These are phyloP conservation scores for Anthophora plumipes DNA, from an alignment of 2,888 invertebrate genomes.

Conservation along the genomic window DNA sequence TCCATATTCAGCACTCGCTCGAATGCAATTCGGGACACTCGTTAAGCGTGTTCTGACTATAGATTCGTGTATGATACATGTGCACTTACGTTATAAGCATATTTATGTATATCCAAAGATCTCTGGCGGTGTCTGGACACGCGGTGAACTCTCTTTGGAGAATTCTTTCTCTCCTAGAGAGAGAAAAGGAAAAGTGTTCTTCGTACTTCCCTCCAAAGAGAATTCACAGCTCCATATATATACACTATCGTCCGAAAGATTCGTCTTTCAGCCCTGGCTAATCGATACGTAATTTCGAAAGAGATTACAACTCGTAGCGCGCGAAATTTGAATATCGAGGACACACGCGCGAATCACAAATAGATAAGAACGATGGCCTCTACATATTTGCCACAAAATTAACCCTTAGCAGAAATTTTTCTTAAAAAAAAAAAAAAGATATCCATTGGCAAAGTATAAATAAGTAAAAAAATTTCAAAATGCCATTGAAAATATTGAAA, in stretches of 20 bases:
- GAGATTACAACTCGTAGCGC: background rate
- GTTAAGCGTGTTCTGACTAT: background rate
- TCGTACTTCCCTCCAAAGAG: background rate
- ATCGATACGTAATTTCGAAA: too few relatives aligned
- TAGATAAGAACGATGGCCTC: background rate
- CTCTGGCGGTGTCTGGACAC: constrained; percentile 6
- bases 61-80: constrained; percentile 8
- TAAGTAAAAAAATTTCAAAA: too few relatives aligned
- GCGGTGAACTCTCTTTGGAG: background rate
- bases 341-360: background rate
- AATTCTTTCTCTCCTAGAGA: background rate
- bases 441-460: too few relatives aligned
- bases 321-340: background rate
- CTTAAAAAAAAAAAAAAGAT: too few relatives aligned
- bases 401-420: too few relatives aligned
- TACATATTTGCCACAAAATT: background rate
- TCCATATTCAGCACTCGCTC: background rate
- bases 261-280: too few relatives aligned
- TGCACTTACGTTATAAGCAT: constrained; percentile 8
- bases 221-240: background rate
- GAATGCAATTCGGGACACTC: background rate
- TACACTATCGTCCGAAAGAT: background rate
- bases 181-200: background rate
- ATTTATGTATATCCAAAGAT: constrained; percentile 54
- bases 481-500: too few relatives aligned